Conservation (phyloP, 2,797 vertebrate species). For the Podarcis siculus region DNA sequence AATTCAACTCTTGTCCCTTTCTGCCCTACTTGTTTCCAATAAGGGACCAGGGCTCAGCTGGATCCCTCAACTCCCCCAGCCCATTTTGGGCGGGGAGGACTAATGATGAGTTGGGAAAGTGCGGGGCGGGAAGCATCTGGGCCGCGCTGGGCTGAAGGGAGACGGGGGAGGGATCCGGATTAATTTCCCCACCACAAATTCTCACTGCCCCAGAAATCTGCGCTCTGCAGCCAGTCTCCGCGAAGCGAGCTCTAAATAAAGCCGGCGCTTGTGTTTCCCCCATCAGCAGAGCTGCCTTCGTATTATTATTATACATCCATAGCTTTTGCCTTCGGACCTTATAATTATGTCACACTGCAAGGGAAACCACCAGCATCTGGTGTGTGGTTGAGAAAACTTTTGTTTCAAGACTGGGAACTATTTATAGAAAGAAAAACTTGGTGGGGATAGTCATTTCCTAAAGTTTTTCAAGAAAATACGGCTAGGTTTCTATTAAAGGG, state of each 20-base stretch:
- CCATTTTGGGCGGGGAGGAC: neutral
- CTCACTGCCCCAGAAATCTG: constrained; percentile 36
- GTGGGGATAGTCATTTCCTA: constrained; percentile 85
- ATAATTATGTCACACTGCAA: constrained; percentile 86
- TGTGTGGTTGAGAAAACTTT: constrained; percentile 83
- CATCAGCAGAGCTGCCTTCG: constrained; percentile 68
- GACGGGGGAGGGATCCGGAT: constrained; percentile 5
- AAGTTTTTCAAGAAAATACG: constrained; percentile 77
- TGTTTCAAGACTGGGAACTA: constrained; percentile 84
- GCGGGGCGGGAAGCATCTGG: constrained; percentile 30
- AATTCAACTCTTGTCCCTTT: constrained; percentile 67
- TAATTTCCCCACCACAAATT: constrained; percentile 41
- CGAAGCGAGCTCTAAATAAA: constrained; percentile 61
- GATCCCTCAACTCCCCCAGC: neutral
- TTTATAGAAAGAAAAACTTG: constrained; percentile 83
- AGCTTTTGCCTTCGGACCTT: constrained; percentile 78
- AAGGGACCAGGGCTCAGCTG: constrained; percentile 15
- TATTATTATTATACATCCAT: constrained; percentile 74
- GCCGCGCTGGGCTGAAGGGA: constrained; percentile 7
- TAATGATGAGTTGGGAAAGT: neutral
- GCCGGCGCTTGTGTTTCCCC: constrained; percentile 67
- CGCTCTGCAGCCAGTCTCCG: constrained; percentile 42
- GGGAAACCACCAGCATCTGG: constrained; percentile 86
- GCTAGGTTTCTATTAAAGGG: constrained; percentile 75
- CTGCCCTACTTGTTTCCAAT: constrained; percentile 65